phyloP scores from a whole-genome alignment of 2,888 invertebrate genomes.

The Smittia aterrima region DNA sequence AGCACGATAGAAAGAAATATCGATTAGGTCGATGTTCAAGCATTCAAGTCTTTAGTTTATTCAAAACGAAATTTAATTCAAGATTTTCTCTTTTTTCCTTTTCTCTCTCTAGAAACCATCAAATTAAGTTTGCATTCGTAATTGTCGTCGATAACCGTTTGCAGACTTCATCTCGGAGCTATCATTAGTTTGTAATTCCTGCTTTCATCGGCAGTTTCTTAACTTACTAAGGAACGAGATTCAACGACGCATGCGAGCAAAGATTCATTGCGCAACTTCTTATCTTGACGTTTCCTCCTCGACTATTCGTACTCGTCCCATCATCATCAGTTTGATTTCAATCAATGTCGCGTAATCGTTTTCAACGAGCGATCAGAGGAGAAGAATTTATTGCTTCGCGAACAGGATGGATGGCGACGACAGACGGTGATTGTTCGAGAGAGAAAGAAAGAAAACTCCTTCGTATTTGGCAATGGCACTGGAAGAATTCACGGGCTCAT shows the following conservation, averaged over 20 bases:
- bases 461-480: slow-evolving; percentile 59
- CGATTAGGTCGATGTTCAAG: neutral
- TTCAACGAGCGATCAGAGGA: neutral
- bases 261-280: neutral
- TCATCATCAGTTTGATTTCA: slow-evolving; percentile 2
- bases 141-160: too few relatives aligned
- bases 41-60: neutral
- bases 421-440: too few relatives aligned
- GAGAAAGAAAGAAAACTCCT: neutral
- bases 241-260: neutral
- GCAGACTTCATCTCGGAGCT: too few relatives aligned
- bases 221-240: neutral
- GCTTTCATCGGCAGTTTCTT: neutral
- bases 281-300: too few relatives aligned
- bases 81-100: too few relatives aligned
- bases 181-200: too few relatives aligned
- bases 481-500: slow-evolving; percentile 64
- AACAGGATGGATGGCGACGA: neutral
- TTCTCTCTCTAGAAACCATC: too few relatives aligned
- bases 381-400: neutral
- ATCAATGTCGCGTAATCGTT: slow-evolving; percentile 8
- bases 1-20: neutral
- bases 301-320: neutral
- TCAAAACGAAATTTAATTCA: too few relatives aligned
- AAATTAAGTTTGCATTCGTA: too few relatives aligned